Evolutionary conservation across 2,797 vertebrate genomes (phyloP).

Genomic region (Cetoscarus ocellatus): DNA sequence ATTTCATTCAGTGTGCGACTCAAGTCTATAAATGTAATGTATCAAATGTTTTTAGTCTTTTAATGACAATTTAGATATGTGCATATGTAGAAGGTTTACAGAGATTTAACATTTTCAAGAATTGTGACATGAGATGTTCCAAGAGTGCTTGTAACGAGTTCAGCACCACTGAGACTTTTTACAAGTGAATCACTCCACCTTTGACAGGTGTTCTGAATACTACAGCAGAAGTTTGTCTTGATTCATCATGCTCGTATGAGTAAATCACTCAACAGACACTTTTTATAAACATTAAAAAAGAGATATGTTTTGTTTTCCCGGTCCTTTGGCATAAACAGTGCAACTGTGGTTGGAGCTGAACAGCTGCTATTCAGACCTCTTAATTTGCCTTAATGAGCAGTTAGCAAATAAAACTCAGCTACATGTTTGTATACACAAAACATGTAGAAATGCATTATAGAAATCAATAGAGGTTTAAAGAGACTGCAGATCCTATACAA

Average conservation of each 20-base stretch:
- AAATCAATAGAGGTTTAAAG: background rate
- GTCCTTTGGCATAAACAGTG: background rate
- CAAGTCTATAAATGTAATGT: conserved; percentile 40
- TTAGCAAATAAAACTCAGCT: background rate
- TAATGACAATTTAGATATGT: conserved; percentile 20
- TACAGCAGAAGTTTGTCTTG: too few relatives aligned
- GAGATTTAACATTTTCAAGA: conserved; percentile 3
- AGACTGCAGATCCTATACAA: background rate
- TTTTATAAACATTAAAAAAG: too few relatives aligned
- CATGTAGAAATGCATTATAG: background rate
- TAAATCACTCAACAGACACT: too few relatives aligned
- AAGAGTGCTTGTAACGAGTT: too few relatives aligned
- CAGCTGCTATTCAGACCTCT: background rate
- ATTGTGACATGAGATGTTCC: too few relatives aligned
- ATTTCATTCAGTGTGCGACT: conserved; percentile 26
- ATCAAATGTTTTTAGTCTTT: conserved; percentile 25
- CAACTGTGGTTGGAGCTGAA: background rate
- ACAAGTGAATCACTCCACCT: too few relatives aligned
- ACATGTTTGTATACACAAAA: background rate
- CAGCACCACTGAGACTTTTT: too few relatives aligned
- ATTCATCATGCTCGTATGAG: too few relatives aligned
- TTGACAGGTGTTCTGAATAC: too few relatives aligned
- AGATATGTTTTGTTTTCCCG: background rate
- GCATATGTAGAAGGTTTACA: conserved; percentile 5
- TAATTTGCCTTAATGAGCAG: background rate